Conservation (phyloP, 2,113 vertebrate species). For the Saccopteryx leptura region DNA sequence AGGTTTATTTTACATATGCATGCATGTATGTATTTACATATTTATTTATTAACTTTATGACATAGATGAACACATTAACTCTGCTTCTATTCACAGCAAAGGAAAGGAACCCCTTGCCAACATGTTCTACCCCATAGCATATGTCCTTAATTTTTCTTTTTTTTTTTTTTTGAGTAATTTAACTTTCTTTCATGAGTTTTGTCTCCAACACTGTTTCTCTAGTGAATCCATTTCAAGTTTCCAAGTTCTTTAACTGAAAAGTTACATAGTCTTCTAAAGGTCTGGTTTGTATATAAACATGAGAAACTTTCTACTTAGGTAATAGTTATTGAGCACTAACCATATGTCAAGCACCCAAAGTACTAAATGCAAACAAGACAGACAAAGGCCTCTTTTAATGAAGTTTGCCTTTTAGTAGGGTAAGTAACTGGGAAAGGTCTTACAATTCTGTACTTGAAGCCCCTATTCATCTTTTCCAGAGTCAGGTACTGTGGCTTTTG, state of each 20-base stretch:
- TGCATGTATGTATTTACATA: neutral
- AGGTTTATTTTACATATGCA: neutral
- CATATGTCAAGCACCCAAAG: neutral
- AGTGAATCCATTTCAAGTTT: slow-evolving; percentile 2
- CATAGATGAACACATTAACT: neutral
- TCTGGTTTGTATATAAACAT: neutral
- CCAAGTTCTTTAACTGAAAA: neutral
- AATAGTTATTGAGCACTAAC: neutral
- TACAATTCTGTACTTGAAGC: neutral
- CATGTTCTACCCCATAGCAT: neutral
- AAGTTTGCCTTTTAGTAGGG: neutral
- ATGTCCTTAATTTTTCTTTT: neutral
- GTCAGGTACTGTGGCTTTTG: neutral
- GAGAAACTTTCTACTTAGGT: neutral
- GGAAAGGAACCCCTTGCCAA: neutral
- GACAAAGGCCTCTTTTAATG: neutral
- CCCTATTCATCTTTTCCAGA: neutral
- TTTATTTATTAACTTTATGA: neutral
- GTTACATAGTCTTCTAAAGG: neutral
- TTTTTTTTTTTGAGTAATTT: neutral
- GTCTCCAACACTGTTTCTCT: neutral
- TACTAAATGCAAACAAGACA: neutral
- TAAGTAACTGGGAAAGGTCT: neutral
- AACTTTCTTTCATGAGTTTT: neutral
- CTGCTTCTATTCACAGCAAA: neutral